phyloP scores from a whole-genome alignment of 2,888 invertebrate genomes.

The Macaria notata region DNA sequence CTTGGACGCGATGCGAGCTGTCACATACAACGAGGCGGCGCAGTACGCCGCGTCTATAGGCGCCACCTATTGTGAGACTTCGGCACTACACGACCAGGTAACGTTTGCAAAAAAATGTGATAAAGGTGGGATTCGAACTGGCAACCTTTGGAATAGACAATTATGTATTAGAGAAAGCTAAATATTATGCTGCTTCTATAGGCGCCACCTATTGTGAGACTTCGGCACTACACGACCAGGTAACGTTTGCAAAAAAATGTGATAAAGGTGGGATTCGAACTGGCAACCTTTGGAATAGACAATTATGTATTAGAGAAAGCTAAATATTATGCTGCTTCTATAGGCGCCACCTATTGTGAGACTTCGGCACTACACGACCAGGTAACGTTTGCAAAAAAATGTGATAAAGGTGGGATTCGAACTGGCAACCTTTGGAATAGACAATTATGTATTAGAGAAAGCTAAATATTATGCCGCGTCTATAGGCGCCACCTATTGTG shows the following conservation, averaged over 20 bases:
- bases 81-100: constrained; percentile 89
- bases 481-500: constrained; percentile 92
- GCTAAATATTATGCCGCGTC: constrained; percentile 86
- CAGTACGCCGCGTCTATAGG: constrained; percentile 91
- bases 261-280: no score
- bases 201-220: no score
- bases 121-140: no score
- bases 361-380: no score
- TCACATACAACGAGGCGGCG: constrained; percentile 85
- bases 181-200: no score
- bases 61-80: constrained; percentile 93
- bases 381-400: no score
- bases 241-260: no score
- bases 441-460: constrained; percentile 73
- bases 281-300: not conserved
- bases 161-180: constrained; percentile 45
- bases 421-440: no score
- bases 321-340: no score
- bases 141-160: not conserved
- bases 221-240: no score
- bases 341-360: no score
- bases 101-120: not conserved
- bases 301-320: constrained; percentile 46
- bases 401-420: no score
- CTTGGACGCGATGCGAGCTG: constrained; percentile 84